Base-by-base conservation (phyloP, 1,140 invertebrate genomes). In the Magallana gigas region DNA sequence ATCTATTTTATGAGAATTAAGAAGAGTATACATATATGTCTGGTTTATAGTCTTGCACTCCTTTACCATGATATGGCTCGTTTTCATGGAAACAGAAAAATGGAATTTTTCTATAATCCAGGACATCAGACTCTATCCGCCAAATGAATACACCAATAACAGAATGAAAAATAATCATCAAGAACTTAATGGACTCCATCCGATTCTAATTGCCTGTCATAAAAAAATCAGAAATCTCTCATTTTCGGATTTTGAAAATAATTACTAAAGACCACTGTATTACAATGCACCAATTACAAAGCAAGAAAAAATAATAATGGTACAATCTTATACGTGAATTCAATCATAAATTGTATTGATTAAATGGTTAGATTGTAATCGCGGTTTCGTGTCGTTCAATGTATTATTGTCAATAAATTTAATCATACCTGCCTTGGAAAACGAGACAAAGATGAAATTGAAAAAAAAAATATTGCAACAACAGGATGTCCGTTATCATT, bases 341-440 rank as follows among this genome's bases (percentile, higher is more conserved):
- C 14, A 76, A 76, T 29, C 68, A 76, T 11, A 76, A 76, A 29
- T 36, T 1, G 23, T 76, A 76, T 76, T 76, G 68, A 76, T 76
- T 29, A 12, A 36, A 76, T 29, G 68, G 9, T 68, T 5, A 76
- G 68, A 76, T 76, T 76, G 23, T 29, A 76, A 76, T 76, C 68
- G 36, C 5, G 11, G 68, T 11, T 29, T 12, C 11, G 23, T 76
- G 68, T 76, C n/a, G 8, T 18, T 29, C 68, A 76, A 76, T 76
- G 8, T 23, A 11, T 76, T 29, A 76, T 76, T 23, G 29, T 76
- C 23, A 36, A 29, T 36, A 11, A 76, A 76, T 36, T 76, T 18
- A 29, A 76, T 76, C 23, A 76, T 76, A 76, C 68, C 14, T 76
- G 11, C 68, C 2, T 23, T 23, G 36, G 68, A 29, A 23, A 76